Conservation (phyloP, 2,113 vertebrate species). For the Chrysemys picta region DNA sequence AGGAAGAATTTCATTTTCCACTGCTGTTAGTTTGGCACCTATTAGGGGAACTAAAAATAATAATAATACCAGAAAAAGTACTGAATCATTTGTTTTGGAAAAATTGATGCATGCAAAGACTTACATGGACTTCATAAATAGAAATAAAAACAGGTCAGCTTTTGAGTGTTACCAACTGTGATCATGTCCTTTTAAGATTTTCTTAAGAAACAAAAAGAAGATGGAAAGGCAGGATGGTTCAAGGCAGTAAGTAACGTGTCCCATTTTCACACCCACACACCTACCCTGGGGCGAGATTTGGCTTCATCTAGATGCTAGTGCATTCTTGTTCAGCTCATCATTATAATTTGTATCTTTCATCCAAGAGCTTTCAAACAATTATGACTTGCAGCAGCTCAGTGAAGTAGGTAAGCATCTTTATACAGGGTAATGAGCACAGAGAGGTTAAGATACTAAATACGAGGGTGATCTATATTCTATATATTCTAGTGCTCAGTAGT, state of each 20-base stretch:
- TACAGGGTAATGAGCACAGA: background rate
- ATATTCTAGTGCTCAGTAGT: background rate
- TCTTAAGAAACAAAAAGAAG: background rate
- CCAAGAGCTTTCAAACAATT: background rate
- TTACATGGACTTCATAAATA: background rate
- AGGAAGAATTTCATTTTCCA: background rate
- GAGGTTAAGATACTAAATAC: background rate
- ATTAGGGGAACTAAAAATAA: background rate
- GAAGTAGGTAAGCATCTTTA: background rate
- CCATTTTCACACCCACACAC: background rate
- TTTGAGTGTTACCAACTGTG: background rate
- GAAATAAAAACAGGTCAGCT: background rate
- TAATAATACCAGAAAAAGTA: background rate
- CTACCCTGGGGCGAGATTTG: background rate
- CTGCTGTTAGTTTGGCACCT: background rate
- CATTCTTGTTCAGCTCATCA: background rate
- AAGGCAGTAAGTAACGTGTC: background rate
- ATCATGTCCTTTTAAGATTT: background rate
- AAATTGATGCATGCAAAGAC: background rate
- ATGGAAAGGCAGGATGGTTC: background rate
- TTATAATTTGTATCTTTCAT: background rate
- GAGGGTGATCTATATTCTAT: background rate
- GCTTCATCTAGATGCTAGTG: background rate
- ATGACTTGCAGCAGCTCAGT: background rate
- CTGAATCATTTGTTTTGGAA: rapidly evolving